Evolutionary conservation across 2,797 vertebrate species (phyloP), one percentile per base, ranked within the genome.

Genomic region (Steatocranus sp.): DNA sequence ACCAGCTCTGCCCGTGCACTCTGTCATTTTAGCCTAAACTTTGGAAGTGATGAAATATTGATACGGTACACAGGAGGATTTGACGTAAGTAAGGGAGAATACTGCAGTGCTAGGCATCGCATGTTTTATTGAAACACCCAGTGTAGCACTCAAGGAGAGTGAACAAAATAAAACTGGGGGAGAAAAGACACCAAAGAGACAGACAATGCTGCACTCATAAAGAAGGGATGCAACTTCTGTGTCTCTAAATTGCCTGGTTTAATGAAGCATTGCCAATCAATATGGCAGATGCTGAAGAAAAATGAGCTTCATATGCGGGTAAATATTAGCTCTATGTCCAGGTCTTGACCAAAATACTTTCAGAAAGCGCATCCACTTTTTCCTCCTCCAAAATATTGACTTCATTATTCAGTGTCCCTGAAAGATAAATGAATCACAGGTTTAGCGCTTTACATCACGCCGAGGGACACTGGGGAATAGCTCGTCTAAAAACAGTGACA

Each of bases 111-210:
- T 83, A 75, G 89, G 89, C 90, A 92, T 86, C 51, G 8, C 93
- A 96, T 96, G 90, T 96, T 96, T 96, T 96, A 96, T 96, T 96
- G 93, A 96, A 91, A 87, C 88, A 89, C 89, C 92, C 87, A 89
- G 84, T 93, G 88, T 90, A 92, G 93, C 90, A 93, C 92, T 95
- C 91, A 61, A 85, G 80, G 82, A 91, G 76, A 87, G 88, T 79
- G 77, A 90, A 86, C 85, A 83, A 88, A 86, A 78, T 78, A 90
- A 91, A 86, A 83, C 46, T 48, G 32, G 27, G 32, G 56, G 10
- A 5, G 4, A 75, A 80, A 81, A 70, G 81, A 88, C 48, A 56
- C 63, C 34, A 30, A 89, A 91, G 80, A 88, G 80, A 86, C 53
- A 61, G 76, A 88, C 58, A 86, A 83, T 20, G 77, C 43, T 50